Percentiles rank a stretch among this genome's conserved stretches.
These are phyloP conservation scores for Melinaea marsaeus DNA, from an alignment of 2,888 invertebrate genomes.

Conservation along the genomic window DNA sequence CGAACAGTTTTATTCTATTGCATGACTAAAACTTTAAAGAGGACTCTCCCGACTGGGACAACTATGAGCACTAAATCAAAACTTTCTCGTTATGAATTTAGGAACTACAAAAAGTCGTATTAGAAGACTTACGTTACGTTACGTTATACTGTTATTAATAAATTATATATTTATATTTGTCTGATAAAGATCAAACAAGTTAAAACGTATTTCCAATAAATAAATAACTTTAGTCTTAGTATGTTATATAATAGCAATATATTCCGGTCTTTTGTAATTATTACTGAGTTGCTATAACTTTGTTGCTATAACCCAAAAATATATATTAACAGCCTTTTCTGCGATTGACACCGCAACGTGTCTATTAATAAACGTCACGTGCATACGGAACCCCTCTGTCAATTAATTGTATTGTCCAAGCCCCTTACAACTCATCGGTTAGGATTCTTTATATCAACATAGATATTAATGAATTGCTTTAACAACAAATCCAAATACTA, in stretches of 20 bases:
- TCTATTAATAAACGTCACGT: slow-evolving; percentile 56
- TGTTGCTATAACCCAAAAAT: slow-evolving; percentile 40
- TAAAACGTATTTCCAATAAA: too few species aligned
- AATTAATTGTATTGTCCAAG: slow-evolving; percentile 52
- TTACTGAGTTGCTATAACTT: too few species aligned
- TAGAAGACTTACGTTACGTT: slow-evolving; percentile 7
- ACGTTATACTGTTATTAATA: slow-evolving; percentile 8
- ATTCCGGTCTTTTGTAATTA: too few species aligned
- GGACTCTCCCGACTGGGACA: slow-evolving; percentile 63
- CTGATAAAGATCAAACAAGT: not conserved
- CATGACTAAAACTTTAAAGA: slow-evolving; percentile 71
- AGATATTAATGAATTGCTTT: not conserved
- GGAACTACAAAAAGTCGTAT: slow-evolving; percentile 15
- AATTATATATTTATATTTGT: not conserved
- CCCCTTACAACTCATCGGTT: slow-evolving; percentile 39
- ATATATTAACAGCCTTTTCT: slow-evolving; percentile 32
- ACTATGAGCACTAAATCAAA: slow-evolving; percentile 77
- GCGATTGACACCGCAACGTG: slow-evolving; percentile 35
- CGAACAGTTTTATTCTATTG: slow-evolving; percentile 75
- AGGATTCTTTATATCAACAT: slow-evolving; percentile 18
- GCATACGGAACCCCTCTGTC: slow-evolving; percentile 46
- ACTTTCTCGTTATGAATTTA: slow-evolving; percentile 65
- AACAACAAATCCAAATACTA: too few species aligned
- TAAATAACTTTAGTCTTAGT: too few species aligned
- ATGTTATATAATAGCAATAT: too few species aligned